A percentile compares a stretch with the other conserved stretches of the same genome.
phyloP scores from a whole-genome alignment of 2,113 vertebrate species.

The Acanthisitta chloris region DNA sequence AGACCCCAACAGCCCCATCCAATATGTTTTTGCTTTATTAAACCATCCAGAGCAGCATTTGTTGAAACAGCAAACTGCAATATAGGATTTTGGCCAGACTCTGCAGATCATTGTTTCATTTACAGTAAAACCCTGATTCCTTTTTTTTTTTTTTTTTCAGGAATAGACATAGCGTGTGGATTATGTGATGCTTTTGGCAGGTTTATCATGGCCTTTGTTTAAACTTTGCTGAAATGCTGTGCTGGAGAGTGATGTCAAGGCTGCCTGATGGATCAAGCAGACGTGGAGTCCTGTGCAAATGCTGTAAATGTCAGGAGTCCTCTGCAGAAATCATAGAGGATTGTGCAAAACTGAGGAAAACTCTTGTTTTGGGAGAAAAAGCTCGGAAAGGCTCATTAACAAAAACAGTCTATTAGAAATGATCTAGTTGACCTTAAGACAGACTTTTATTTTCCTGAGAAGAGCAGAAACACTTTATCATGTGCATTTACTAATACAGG shows the following conservation, averaged over 20 bases:
- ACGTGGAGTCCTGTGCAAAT: not conserved
- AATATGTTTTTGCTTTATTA: not conserved
- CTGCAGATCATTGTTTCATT: slow-evolving; percentile 19
- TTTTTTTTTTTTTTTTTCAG: not conserved
- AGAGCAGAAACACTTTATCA: not conserved
- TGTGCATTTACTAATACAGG: not conserved
- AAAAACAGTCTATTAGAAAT: not conserved
- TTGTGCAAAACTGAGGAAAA: not conserved
- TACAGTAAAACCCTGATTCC: slow-evolving; percentile 8
- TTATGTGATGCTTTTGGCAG: slow-evolving; percentile 52
- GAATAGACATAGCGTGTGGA: slow-evolving; percentile 3
- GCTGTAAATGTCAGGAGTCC: not conserved
- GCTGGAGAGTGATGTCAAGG: not conserved
- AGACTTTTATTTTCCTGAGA: not conserved
- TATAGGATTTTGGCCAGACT: slow-evolving; percentile 23
- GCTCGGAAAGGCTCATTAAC: not conserved
- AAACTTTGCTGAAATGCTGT: slow-evolving; percentile 21
- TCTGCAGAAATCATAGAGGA: not conserved
- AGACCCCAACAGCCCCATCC: not conserved
- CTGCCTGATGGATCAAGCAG: slow-evolving; percentile 42
- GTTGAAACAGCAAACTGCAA: not conserved
- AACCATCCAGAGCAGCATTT: slow-evolving; percentile 1
- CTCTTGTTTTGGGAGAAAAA: not conserved
- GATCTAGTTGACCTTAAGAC: not conserved
- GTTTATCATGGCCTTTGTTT: slow-evolving; percentile 49